phyloP scores from a whole-genome alignment of 2,888 invertebrate genomes.

The Gnatocerus cornutus region DNA sequence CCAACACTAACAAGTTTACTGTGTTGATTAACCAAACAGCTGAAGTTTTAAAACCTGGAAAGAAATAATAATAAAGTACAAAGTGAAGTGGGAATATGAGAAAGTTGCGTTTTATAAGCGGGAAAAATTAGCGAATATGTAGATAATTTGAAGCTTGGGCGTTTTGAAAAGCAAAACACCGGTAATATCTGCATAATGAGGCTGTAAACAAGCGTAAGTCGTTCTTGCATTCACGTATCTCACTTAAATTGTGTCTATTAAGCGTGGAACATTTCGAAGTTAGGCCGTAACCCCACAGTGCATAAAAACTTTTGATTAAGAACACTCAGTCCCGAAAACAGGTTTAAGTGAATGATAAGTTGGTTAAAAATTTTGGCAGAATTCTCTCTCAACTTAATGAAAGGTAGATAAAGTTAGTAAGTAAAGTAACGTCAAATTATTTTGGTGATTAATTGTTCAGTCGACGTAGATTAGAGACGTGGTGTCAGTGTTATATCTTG shows the following conservation, averaged over 20 bases:
- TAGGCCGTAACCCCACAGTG: conserved; percentile 33
- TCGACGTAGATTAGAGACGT: conserved; percentile 45
- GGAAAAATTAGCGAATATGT: conserved; percentile 48
- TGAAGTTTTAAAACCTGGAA: neutral
- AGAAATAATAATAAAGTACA: conserved; percentile 12
- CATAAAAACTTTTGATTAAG: conserved; percentile 46
- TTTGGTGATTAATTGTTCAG: conserved; percentile 48
- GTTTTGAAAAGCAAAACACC: conserved; percentile 47
- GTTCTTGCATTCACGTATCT: conserved; percentile 44
- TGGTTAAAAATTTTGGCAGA: conserved; percentile 36
- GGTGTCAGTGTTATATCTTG: conserved; percentile 47
- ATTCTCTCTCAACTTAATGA: conserved; percentile 31
- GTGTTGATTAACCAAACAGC: neutral
- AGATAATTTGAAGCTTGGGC: conserved; percentile 40
- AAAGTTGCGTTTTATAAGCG: conserved; percentile 31
- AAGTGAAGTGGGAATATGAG: conserved; percentile 31
- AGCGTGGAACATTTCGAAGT: conserved; percentile 34
- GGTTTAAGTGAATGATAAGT: conserved; percentile 39
- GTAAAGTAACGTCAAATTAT: conserved; percentile 45
- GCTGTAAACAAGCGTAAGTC: conserved; percentile 47
- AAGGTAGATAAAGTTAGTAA: conserved; percentile 47
- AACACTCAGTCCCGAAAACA: conserved; percentile 32
- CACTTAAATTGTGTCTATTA: conserved; percentile 48
- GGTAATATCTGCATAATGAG: conserved; percentile 50
- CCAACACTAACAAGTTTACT: too few species aligned